Conservation (phyloP, 2,113 vertebrate genomes). For the Tyrannus savana region DNA sequence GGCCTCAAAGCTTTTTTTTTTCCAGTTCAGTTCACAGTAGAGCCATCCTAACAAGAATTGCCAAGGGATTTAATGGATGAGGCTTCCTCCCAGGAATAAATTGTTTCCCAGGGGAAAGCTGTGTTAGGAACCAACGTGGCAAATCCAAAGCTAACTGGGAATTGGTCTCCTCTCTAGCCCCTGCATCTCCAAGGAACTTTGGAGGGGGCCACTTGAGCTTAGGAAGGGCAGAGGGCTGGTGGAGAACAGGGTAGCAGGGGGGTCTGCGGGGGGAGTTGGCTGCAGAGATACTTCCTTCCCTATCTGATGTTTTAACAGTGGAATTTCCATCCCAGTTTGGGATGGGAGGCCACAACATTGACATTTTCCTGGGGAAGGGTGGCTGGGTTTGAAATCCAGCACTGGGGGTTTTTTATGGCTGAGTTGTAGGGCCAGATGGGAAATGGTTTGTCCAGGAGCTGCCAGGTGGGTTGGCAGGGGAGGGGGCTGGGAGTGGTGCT, state of each 20-base stretch:
- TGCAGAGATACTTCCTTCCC: neutral
- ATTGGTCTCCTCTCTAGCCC: neutral
- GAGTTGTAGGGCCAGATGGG: neutral
- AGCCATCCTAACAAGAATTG: neutral
- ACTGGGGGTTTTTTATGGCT: neutral
- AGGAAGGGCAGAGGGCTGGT: neutral
- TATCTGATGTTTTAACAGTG: neutral
- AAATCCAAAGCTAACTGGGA: neutral
- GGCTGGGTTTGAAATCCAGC: neutral
- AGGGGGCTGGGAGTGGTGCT: neutral
- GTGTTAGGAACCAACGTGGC: neutral
- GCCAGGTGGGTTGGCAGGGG: neutral
- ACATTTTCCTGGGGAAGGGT: neutral
- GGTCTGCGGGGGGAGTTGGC: neutral
- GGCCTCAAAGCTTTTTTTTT: neutral
- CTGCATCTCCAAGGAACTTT: neutral
- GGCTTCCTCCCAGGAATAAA: neutral
- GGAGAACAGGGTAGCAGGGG: neutral
- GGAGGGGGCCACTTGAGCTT: neutral
- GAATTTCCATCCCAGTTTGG: neutral
- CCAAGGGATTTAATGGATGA: neutral
- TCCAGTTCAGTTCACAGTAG: neutral
- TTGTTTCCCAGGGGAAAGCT: neutral
- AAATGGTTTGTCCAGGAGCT: neutral
- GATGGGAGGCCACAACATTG: neutral